Percentiles rank a stretch among this genome's conserved stretches.
phyloP scores from a whole-genome alignment of 2,113 vertebrate species.

The Crypturellus undulatus region DNA sequence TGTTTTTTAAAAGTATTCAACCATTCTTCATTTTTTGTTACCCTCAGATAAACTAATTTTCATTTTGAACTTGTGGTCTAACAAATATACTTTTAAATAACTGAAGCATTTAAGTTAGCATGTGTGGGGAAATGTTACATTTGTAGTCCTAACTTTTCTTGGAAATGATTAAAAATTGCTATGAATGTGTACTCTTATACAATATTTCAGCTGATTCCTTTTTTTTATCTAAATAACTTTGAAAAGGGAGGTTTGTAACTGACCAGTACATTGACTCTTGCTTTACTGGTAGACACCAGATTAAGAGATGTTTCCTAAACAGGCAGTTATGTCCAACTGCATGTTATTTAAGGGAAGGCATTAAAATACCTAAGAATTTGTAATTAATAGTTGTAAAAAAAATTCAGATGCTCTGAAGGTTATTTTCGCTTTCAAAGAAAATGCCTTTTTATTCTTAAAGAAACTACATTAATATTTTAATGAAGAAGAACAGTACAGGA shows the following conservation, averaged over 20 bases:
- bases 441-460: neutral
- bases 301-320: conserved; percentile 5
- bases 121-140: neutral
- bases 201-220: neutral
- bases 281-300: neutral
- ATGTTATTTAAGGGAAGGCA: neutral
- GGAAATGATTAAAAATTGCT: neutral
- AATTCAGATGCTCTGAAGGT: neutral
- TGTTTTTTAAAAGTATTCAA: neutral
- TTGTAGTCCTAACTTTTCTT: neutral
- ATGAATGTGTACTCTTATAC: neutral
- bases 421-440: neutral
- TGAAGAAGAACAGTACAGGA: neutral
- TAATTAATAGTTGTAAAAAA: neutral
- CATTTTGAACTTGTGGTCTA: conserved; percentile 22
- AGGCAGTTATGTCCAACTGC: neutral
- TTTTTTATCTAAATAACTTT: neutral
- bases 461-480: conserved; percentile 12
- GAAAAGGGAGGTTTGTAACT: neutral
- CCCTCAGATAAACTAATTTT: neutral
- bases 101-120: neutral
- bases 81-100: conserved; percentile 7
- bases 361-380: conserved; percentile 31
- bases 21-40: neutral
- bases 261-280: neutral